phyloP scores from a whole-genome alignment of 2,113 vertebrate genomes.

The Muscicapa adusta region DNA sequence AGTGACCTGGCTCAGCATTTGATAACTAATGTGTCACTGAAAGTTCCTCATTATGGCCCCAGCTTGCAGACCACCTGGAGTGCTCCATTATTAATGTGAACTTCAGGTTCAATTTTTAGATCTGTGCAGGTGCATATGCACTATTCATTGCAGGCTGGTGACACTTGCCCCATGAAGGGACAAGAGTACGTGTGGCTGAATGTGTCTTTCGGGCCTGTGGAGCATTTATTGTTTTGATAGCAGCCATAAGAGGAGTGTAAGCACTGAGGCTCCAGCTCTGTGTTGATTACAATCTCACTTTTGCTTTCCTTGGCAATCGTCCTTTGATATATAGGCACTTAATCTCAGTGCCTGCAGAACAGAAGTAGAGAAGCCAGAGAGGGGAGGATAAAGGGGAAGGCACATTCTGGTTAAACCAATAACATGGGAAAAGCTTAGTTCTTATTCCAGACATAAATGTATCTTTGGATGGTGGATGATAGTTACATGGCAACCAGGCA shows the following conservation, averaged over 20 bases:
- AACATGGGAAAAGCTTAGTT: not conserved
- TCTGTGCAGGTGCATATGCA: not conserved
- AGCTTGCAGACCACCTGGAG: slow-evolving; percentile 31
- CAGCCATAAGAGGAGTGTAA: not conserved
- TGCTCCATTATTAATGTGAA: slow-evolving; percentile 58
- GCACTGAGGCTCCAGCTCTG: not conserved
- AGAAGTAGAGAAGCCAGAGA: not conserved
- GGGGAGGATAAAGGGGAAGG: not conserved
- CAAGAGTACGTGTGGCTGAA: not conserved
- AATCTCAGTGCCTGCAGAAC: not conserved
- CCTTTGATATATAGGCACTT: not conserved
- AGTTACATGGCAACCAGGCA: slow-evolving; percentile 14
- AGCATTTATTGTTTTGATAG: not conserved
- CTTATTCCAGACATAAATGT: not conserved
- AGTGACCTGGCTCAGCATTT: slow-evolving; percentile 55
- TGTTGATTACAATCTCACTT: not conserved
- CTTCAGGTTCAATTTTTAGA: slow-evolving; percentile 47
- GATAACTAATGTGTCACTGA: slow-evolving; percentile 34
- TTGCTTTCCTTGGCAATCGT: not conserved
- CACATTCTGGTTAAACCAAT: not conserved
- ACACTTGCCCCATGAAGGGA: not conserved
- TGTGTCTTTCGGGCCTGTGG: not conserved
- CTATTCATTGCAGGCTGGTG: not conserved
- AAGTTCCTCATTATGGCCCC: slow-evolving; percentile 49
- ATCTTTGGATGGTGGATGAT: not conserved